Evolutionary conservation across 2,888 invertebrate genomes (phyloP), one percentile per base, ranked within the genome.

Genomic region (Trissolcus brochymenae): DNA sequence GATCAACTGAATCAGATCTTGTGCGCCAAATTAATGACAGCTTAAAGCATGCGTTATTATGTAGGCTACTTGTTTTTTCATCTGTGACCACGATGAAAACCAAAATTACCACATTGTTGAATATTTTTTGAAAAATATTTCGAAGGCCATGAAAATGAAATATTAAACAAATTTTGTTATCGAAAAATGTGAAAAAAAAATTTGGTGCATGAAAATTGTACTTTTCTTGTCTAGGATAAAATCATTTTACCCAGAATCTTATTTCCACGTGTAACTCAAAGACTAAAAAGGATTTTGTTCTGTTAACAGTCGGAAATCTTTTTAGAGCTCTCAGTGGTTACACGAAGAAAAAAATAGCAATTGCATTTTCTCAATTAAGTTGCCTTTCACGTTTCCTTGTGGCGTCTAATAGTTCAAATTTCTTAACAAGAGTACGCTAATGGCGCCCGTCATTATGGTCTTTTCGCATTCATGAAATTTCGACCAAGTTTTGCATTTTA

Each of bases 1-100:
- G 74, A 68, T 68, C 68, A 75, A 59, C 56, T 54, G 64, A 68
- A 68, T 74, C 74, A 75, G 57, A 75, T 68, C 54, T 17, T 49
- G 35, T 29, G 25, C 25, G 29, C 53, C 43, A 56, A 65, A 66
- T 74, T 66, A 51, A 49, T 43, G 66, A 56, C 49, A 57, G 11
- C 6, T 46, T 46, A 16, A 46, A 14, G n/a, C 16, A 16, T 16
- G 46, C 11, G 46, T n/a, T 46, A 46, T 14, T 46, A 46, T 46
- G 11, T 46, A 1, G 46, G 11, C n/a, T 6, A 43, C 43, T 43
- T 13, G 1, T 13, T 43, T n/a, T 43, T 11, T 14, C 13, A 43
- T n/a, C n/a, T 43, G 19, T 2, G 19, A 19, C 1, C 1, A 14
- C 43, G 19, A 43, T n/a, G 43, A 43, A 43, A n/a, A 14, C 13